These are phyloP conservation scores for Streptopelia turtur DNA, from an alignment of 2,797 vertebrate genomes.

Conservation along the genomic window DNA sequence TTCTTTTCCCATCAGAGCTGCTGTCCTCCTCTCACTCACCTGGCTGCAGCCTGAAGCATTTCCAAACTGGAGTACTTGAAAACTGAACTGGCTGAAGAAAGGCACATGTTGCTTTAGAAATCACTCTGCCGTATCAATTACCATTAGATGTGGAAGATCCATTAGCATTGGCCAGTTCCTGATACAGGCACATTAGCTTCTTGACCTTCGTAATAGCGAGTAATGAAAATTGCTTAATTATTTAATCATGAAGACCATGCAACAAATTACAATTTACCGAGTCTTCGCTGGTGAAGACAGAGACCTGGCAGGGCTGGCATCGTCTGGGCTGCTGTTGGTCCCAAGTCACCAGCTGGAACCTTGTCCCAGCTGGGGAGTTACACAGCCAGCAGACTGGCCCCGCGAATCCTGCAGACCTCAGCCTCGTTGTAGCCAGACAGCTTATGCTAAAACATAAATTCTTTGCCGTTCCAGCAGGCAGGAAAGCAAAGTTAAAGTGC, in stretches of 20 bases:
- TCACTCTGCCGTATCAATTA: neutral
- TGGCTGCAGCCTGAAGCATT: neutral
- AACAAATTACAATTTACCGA: neutral
- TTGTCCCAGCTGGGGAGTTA: neutral
- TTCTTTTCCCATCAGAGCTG: neutral
- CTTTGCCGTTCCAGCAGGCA: neutral
- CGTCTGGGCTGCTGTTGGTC: neutral
- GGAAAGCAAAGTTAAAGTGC: neutral
- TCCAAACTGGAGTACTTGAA: neutral
- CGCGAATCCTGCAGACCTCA: neutral
- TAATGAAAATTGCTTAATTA: slow-evolving; percentile 41
- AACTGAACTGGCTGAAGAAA: neutral
- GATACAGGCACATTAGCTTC: neutral
- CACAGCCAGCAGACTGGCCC: neutral
- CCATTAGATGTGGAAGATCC: neutral
- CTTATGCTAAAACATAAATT: neutral
- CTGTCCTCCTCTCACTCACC: neutral
- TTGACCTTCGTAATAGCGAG: slow-evolving; percentile 2
- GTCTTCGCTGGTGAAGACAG: neutral
- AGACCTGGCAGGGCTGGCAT: neutral
- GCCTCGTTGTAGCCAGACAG: neutral
- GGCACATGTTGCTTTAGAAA: neutral
- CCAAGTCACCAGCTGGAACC: neutral
- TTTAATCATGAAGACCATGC: slow-evolving; percentile 14
- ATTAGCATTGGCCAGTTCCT: neutral